Evolutionary conservation across 2,888 invertebrate genomes (phyloP).

Genomic region (Athetis lepigone): DNA sequence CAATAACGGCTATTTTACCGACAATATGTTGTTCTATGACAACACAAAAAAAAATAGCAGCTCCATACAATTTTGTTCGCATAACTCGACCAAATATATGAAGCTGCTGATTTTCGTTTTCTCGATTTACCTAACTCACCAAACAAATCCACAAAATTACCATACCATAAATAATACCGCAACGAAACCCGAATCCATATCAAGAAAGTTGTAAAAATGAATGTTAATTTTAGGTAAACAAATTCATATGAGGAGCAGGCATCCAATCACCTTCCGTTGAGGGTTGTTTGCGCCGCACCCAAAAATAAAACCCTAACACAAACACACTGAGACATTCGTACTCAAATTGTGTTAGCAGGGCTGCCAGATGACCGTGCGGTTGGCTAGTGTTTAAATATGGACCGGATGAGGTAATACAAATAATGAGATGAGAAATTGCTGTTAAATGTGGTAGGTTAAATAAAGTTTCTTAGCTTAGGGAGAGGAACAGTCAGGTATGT

Average conservation of each 20-base stretch:
- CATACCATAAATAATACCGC: conserved; percentile 16
- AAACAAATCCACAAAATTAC: conserved; percentile 30
- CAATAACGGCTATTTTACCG: no score
- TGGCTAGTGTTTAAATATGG: conserved; percentile 43
- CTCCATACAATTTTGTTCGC: no score
- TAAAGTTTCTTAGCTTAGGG: neutral
- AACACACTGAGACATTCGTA: conserved; percentile 51
- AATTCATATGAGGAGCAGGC: conserved; percentile 49
- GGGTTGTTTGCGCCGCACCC: conserved; percentile 55
- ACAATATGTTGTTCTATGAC: no score
- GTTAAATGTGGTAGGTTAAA: conserved; percentile 1
- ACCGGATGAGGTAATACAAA: conserved; percentile 55
- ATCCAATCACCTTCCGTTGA: conserved; percentile 57
- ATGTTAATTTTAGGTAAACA: conserved; percentile 56
- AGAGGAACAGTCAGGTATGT: no score
- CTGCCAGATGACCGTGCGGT: conserved; percentile 58
- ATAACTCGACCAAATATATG: no score
- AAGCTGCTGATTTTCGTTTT: conserved; percentile 10
- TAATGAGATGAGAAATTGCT: conserved; percentile 36
- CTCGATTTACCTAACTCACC: conserved; percentile 12
- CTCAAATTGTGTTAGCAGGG: conserved; percentile 59
- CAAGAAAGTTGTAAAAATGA: conserved; percentile 44
- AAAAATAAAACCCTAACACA: conserved; percentile 59
- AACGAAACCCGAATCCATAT: conserved; percentile 40
- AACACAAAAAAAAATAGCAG: no score